Conservation (phyloP, 2,113 vertebrate genomes). For the Forbesichthys agassizii region DNA sequence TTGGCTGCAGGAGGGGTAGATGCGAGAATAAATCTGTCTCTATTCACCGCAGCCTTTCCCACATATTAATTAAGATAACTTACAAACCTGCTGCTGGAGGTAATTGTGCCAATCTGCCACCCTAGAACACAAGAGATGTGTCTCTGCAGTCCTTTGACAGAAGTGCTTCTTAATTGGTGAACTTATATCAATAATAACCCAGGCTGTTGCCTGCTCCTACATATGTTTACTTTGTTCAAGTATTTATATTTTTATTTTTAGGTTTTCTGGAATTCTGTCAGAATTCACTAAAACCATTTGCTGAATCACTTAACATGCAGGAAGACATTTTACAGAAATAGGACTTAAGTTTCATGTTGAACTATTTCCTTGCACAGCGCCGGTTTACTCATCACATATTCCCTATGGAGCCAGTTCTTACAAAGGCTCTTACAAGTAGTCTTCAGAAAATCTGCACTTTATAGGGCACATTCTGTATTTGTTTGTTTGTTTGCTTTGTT, state of each 20-base stretch:
- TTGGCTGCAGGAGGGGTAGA: slow-evolving; percentile 39
- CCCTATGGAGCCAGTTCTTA: slow-evolving; percentile 24
- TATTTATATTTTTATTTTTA: slow-evolving; percentile 10
- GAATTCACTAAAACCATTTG: slow-evolving; percentile 60
- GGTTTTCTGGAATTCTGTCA: slow-evolving; percentile 37
- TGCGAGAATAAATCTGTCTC: slow-evolving; percentile 54
- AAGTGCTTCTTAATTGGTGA: slow-evolving; percentile 58
- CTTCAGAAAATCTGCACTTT: slow-evolving; percentile 31
- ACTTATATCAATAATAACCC: slow-evolving; percentile 57
- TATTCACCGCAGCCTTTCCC: slow-evolving; percentile 49
- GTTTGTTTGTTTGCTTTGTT: slow-evolving; percentile 55
- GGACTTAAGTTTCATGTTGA: slow-evolving; percentile 5
- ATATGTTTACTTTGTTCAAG: slow-evolving; percentile 22
- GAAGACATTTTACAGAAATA: too few relatives aligned
- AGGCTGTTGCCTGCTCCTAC: slow-evolving; percentile 47
- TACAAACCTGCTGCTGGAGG: slow-evolving; percentile 64
- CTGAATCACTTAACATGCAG: slow-evolving; percentile 15
- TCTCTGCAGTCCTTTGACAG: slow-evolving; percentile 36
- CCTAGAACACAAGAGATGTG: slow-evolving; percentile 36
- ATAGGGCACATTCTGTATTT: slow-evolving; percentile 7
- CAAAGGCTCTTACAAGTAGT: slow-evolving; percentile 27
- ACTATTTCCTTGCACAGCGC: slow-evolving; percentile 11
- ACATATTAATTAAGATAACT: slow-evolving; percentile 72
- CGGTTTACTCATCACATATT: slow-evolving; percentile 25
- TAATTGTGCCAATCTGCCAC: slow-evolving; percentile 67